phyloP scores from a whole-genome alignment of 2,113 vertebrate genomes.

The Nothoprocta pentlandii region DNA sequence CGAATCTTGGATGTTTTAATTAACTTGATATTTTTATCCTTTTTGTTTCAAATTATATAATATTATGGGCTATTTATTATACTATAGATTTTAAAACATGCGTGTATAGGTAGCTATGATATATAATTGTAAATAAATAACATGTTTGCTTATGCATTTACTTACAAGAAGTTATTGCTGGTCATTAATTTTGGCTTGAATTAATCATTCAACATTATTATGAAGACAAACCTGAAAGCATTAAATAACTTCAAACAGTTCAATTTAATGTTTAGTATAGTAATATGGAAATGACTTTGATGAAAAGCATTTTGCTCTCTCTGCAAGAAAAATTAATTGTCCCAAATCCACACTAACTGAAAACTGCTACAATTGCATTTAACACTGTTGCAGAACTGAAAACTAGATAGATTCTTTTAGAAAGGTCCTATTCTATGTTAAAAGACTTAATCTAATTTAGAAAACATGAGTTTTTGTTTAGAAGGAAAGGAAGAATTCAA shows the following conservation, averaged over 20 bases:
- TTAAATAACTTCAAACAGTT: not conserved
- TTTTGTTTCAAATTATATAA: not conserved
- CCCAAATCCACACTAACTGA: not conserved
- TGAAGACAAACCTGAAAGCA: not conserved
- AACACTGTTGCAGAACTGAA: conserved; percentile 29
- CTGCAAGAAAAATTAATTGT: conserved; percentile 5
- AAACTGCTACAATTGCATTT: conserved; percentile 8
- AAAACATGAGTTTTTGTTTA: conserved; percentile 21
- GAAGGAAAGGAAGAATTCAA: conserved; percentile 36
- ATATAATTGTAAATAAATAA: conserved; percentile 18
- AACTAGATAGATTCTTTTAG: conserved; percentile 1
- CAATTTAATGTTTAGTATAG: not conserved
- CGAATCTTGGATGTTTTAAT: not conserved
- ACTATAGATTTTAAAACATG: not conserved
- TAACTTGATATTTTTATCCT: not conserved
- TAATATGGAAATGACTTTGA: not conserved
- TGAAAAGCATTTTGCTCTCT: conserved; percentile 5
- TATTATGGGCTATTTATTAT: not conserved
- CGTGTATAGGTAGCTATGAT: not conserved
- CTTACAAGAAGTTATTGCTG: not conserved
- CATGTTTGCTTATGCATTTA: not conserved
- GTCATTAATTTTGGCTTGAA: not conserved
- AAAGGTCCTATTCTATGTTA: conserved; percentile 17
- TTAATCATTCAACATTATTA: not conserved
- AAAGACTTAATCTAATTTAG: conserved; percentile 10